Conservation (phyloP, 2,113 vertebrate species). For the Speoplatyrhinus poulsoni region DNA sequence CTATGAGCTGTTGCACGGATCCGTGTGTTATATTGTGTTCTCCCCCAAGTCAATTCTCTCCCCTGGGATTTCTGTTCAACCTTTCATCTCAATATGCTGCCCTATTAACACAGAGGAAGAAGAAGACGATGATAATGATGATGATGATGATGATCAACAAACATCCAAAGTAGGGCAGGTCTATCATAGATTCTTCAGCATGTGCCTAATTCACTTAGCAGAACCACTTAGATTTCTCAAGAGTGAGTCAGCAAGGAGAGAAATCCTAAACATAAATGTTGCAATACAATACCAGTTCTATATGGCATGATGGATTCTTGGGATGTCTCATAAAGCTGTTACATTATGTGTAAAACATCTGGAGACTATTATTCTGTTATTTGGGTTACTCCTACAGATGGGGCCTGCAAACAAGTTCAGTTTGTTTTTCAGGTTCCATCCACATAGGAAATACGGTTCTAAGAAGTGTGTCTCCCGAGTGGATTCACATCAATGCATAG, state of each 20-base stretch:
- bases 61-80: not conserved
- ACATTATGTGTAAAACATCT: slow-evolving; percentile 37
- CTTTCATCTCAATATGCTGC: slow-evolving; percentile 15
- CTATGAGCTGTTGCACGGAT: too few relatives aligned
- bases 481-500: slow-evolving; percentile 13
- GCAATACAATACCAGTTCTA: not conserved
- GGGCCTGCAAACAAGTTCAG: slow-evolving; percentile 1
- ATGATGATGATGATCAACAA: not conserved
- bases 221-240: slow-evolving; percentile 44
- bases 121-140: not conserved
- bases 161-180: slow-evolving; percentile 62
- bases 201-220: slow-evolving; percentile 53
- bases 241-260: slow-evolving; percentile 21
- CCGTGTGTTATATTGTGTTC: too few relatives aligned
- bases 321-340: not conserved
- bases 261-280: slow-evolving; percentile 2
- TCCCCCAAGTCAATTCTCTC: not conserved
- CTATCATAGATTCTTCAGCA: slow-evolving; percentile 53
- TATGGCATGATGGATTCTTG: slow-evolving; percentile 12
- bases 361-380: slow-evolving; percentile 32
- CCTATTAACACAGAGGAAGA: slow-evolving; percentile 20
- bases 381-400: slow-evolving; percentile 31
- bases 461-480: not conserved
- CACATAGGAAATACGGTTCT: not conserved
- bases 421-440: not conserved